Base-by-base conservation (phyloP, 1,140 invertebrate genomes). In the Trinorchestia longiramus region DNA sequence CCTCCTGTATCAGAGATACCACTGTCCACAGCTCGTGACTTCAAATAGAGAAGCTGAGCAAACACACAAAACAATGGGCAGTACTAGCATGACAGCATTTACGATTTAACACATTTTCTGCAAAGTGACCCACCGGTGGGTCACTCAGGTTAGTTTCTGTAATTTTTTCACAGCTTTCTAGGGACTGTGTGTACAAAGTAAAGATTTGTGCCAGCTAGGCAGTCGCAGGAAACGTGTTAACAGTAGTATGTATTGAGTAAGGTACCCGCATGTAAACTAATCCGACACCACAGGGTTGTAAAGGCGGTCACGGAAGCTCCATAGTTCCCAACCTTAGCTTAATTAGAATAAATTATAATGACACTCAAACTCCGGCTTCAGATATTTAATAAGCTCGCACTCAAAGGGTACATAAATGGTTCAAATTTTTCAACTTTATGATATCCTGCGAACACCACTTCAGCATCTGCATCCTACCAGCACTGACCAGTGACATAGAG, bases 401-500 rank as follows among this genome's bases (percentile, higher is more conserved):
- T 23, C 36, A 1, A 77, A 77, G 28, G 28, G 62, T 3, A 77
- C 62, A 77, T 23, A 28, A 23, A 28, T 77, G 28, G 62, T 77
- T 23, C 36, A 23, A 36, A 77, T n/a, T 36, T 77, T 11, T 36
- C 62, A 77, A 77, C 62, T 36, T 3, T 23, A 77, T 36, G 19
- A 11, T 19, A 23, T 77, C 62, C 62, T 36, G 11, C 62, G 1
- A 77, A 11, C 62, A 77, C 62, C 62, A 77, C 62, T 77, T 28
- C 62, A 77, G 1, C 62, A 77, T 1, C 15, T 23, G 11, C 62
- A 19, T 28, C 11, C 11, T 15, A 36, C 11, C 62, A 77, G 11
- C 62, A 77, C 62, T 77, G 36, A 94, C 92, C 92, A 15, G 92
- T 94, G 92, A 94, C 92, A 40, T 94, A 94, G 43, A 94, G 92